A percentile compares a stretch with the other conserved stretches of the same genome.
Conservation (phyloP, 2,888 invertebrate species). For the Magallana nippona region DNA sequence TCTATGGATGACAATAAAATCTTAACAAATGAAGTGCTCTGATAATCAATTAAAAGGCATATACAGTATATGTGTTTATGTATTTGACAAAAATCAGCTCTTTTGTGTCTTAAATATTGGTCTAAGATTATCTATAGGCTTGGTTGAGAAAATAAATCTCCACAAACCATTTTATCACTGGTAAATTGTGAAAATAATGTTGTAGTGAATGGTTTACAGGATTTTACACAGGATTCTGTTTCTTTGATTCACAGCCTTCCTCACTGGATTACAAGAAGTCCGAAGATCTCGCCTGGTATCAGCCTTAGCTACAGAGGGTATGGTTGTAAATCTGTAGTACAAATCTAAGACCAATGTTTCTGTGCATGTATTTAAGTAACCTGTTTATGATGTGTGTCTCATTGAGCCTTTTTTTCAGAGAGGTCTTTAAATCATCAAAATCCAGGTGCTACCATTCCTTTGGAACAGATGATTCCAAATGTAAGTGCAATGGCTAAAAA, state of each 20-base stretch:
- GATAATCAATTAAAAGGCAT: too few species aligned
- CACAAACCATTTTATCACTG: neutral
- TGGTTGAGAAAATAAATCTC: too few species aligned
- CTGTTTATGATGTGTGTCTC: neutral
- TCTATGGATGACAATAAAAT: too few species aligned
- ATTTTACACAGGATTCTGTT: neutral
- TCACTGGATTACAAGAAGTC: constrained; percentile 44
- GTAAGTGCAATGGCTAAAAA: neutral
- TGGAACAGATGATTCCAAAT: constrained; percentile 15
- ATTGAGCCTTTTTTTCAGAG: neutral
- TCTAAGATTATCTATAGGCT: neutral
- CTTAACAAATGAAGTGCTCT: too few species aligned
- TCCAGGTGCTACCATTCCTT: neutral
- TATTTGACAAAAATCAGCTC: neutral
- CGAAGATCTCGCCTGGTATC: constrained; percentile 5
- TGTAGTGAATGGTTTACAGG: neutral
- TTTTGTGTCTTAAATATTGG: neutral
- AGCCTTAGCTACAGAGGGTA: constrained; percentile 36
- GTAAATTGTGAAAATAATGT: neutral
- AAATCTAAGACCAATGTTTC: too few species aligned
- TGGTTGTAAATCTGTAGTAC: neutral
- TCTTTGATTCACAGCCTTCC: constrained; percentile 39
- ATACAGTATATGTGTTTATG: too few species aligned
- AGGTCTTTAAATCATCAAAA: neutral
- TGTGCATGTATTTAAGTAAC: too few species aligned